Evolutionary conservation across 2,888 invertebrate species (phyloP).

Genomic region (Drosophila diplacantha): DNA sequence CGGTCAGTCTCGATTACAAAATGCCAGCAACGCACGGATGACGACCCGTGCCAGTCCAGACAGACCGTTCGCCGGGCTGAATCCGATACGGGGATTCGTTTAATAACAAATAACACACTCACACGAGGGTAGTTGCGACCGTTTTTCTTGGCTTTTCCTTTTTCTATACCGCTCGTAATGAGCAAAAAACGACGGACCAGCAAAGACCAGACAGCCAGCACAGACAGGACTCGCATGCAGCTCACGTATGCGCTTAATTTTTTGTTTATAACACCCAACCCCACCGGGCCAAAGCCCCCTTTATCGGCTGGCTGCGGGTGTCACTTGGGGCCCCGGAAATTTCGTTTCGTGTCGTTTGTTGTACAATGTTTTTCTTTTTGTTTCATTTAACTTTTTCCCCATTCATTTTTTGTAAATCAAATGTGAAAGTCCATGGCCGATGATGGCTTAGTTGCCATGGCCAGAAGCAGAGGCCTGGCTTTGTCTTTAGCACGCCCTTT

Average conservation of each 20-base stretch:
- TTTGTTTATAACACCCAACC: slow-evolving; percentile 62
- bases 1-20: slow-evolving; percentile 67
- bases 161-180: slow-evolving; percentile 50
- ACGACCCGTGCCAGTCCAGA: slow-evolving; percentile 28
- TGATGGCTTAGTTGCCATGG: slow-evolving; percentile 48
- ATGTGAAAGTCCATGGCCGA: slow-evolving; percentile 55
- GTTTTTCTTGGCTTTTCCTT: slow-evolving; percentile 25
- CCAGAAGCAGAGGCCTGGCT: slow-evolving; percentile 27
- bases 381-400: slow-evolving; percentile 21
- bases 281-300: slow-evolving; percentile 1
- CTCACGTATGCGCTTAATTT: slow-evolving; percentile 70
- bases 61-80: slow-evolving; percentile 15
- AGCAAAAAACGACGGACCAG: slow-evolving; percentile 53
- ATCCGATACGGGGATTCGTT: slow-evolving; percentile 44
- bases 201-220: slow-evolving; percentile 22
- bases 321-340: slow-evolving; percentile 44
- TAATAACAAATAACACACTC: slow-evolving; percentile 57
- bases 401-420: slow-evolving; percentile 50
- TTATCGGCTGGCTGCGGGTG: slow-evolving; percentile 43
- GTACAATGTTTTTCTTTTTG: slow-evolving; percentile 1
- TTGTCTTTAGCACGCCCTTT: slow-evolving; percentile 39
- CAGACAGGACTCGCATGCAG: slow-evolving; percentile 46
- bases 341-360: slow-evolving; percentile 5
- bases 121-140: slow-evolving; percentile 56
- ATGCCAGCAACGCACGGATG: slow-evolving; percentile 53